Evolutionary conservation across 2,113 vertebrate species (phyloP), one percentile per base, ranked within the genome.

Genomic region (Xiphorhynchus elegans): DNA sequence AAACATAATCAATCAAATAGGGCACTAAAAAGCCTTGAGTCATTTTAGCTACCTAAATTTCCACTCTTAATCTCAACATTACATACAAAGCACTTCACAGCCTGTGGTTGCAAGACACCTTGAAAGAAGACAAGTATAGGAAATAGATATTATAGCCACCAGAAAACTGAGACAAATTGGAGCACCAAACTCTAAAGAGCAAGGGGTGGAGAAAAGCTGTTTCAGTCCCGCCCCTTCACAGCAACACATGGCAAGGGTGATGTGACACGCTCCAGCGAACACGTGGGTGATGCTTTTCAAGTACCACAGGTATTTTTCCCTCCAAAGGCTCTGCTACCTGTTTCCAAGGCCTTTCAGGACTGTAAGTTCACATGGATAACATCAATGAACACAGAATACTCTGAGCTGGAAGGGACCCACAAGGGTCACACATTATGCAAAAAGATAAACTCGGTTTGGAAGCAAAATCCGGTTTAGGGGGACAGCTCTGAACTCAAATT

Each of bases 71-170:
- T 6, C 15, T 19, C 81, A 63, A 28, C 31, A 50, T 83, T 39
- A 40, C 35, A 85, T 40, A 72, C 16, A 84, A 77, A 76, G 35
- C 8, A 25, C n/a, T 26, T 69, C 23, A 35, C 31, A 63, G 40
- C 40, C 46, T 37, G 17, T 28, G 8, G 21, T 33, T 62, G n/a
- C 0, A 0, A 74, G 31, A 80, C 13, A 47, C 14, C 6, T 0
- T 31, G 42, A 58, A 33, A 78, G 52, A 62, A 42, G 7, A 14
- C 6, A 67, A 16, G 17, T 23, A 8, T 7, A 53, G 13, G 9
- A 53, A 7, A 2, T 28, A 75, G 4, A 35, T 37, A 68, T 1
- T 10, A 76, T 11, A 47, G 44, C 2, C 14, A 64, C 5, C 18
- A 53, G 19, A 40, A 53, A 64, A 68, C 64, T 60, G 33, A 31